Evolutionary conservation across 2,888 invertebrate species (phyloP).

Genomic region (Aphidoletes aphidimyza): DNA sequence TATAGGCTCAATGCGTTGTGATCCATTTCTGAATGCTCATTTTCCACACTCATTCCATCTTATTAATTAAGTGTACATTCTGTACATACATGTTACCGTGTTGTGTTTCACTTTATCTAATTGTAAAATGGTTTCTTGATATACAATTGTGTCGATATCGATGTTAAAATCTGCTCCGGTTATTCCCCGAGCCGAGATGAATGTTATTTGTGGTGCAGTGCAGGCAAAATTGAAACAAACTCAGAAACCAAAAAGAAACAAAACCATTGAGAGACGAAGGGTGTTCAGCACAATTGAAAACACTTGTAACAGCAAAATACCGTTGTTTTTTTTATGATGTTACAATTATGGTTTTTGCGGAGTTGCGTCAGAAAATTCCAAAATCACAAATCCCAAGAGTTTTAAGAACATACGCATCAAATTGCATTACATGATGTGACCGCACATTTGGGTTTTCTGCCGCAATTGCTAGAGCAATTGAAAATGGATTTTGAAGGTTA

Average conservation of each 20-base stretch:
- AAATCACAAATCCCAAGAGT: neutral
- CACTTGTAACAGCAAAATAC: neutral
- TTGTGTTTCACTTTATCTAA: slow-evolving; percentile 19
- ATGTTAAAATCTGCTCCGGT: too few species aligned
- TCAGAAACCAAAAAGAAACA: neutral
- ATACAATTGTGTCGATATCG: neutral
- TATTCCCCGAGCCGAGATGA: neutral
- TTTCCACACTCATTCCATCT: slow-evolving; percentile 13
- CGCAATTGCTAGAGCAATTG: too few species aligned
- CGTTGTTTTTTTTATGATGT: neutral
- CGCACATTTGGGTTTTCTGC: too few species aligned
- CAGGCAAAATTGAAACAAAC: neutral
- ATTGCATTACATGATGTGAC: too few species aligned
- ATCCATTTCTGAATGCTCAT: too few species aligned
- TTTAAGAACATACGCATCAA: neutral
- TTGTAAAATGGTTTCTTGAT: slow-evolving; percentile 26
- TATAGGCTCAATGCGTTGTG: too few species aligned
- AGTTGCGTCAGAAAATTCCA: neutral
- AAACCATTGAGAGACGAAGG: neutral
- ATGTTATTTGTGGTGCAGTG: neutral
- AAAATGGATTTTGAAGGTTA: neutral
- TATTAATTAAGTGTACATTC: slow-evolving; percentile 40
- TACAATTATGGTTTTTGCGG: neutral
- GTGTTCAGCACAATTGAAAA: neutral
- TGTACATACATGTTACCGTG: slow-evolving; percentile 22